These are phyloP conservation scores for Megalurothrips usitatus DNA, from an alignment of 2,888 invertebrate genomes.

Conservation along the genomic window DNA sequence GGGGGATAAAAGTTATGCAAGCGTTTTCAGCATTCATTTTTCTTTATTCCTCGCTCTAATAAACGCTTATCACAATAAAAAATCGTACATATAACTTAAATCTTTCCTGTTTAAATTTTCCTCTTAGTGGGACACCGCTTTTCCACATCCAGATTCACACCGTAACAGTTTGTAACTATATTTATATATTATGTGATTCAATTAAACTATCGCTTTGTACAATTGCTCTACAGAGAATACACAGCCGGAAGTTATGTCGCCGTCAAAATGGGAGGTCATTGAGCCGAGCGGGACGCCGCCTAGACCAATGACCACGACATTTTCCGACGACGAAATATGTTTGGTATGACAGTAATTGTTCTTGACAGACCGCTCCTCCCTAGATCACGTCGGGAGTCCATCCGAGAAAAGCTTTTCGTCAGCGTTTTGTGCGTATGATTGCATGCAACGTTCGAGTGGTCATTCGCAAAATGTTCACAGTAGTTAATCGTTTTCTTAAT, in stretches of 20 bases:
- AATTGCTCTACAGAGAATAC: slow-evolving; percentile 5
- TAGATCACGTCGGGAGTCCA: too few relatives aligned
- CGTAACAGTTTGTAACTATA: not conserved
- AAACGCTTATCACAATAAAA: slow-evolving; percentile 10
- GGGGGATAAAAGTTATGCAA: too few relatives aligned
- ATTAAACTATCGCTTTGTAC: slow-evolving; percentile 16
- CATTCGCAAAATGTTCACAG: too few relatives aligned
- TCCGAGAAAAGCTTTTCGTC: too few relatives aligned
- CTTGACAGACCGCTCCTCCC: too few relatives aligned
- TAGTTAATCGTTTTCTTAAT: too few relatives aligned
- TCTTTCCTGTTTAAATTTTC: not conserved
- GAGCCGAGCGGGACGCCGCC: not conserved
- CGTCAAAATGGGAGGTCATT: slow-evolving; percentile 5
- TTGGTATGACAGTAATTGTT: not conserved
- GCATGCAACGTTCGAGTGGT: too few relatives aligned
- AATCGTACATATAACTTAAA: slow-evolving; percentile 11
- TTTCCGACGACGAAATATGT: not conserved
- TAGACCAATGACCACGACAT: not conserved
- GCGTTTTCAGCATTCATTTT: not conserved
- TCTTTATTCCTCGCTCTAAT: not conserved
- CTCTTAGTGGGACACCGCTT: not conserved
- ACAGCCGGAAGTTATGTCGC: not conserved
- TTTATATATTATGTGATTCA: slow-evolving; percentile 1
- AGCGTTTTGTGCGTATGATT: too few relatives aligned
- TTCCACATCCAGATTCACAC: not conserved